These are phyloP conservation scores for Caenorhabditis japonica DNA, from an alignment of 2,888 invertebrate species.

Conservation along the genomic window DNA sequence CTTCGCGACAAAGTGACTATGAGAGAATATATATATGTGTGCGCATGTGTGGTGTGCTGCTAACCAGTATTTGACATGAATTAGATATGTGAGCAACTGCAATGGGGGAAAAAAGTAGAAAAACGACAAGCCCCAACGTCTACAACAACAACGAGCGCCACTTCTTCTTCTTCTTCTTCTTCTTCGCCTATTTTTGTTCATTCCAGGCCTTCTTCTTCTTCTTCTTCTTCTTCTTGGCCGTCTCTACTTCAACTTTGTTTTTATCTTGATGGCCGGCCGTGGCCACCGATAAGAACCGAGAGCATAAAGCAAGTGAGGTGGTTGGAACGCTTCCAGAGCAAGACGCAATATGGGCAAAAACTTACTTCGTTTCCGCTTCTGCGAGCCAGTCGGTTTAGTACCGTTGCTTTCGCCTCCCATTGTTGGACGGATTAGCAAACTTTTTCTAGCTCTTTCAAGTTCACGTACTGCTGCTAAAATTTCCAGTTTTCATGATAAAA, in stretches of 20 bases:
- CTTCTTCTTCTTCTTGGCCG: slow-evolving; percentile 11
- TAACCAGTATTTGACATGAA: slow-evolving; percentile 65
- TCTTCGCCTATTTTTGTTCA: too few relatives aligned
- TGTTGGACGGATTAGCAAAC: too few relatives aligned
- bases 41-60: slow-evolving; percentile 52
- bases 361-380: slow-evolving; percentile 51
- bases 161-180: slow-evolving; percentile 25
- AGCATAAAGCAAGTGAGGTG: slow-evolving; percentile 25
- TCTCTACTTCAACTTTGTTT: slow-evolving; percentile 44
- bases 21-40: slow-evolving; percentile 44
- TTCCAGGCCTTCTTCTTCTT: slow-evolving; percentile 30
- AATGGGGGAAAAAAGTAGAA: slow-evolving; percentile 49
- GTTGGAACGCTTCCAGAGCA: slow-evolving; percentile 28
- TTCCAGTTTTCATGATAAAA: too few relatives aligned
- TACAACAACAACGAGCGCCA: slow-evolving; percentile 38
- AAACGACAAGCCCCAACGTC: slow-evolving; percentile 29
- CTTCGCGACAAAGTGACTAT: too few relatives aligned
- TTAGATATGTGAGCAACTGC: slow-evolving; percentile 61
- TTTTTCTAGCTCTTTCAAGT: too few relatives aligned
- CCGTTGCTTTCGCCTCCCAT: slow-evolving; percentile 48
- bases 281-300: slow-evolving; percentile 31
- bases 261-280: slow-evolving; percentile 31
- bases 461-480: too few relatives aligned
- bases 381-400: slow-evolving; percentile 47
- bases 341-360: slow-evolving; percentile 37